Evolutionary conservation across 2,113 vertebrate genomes (phyloP).

Genomic region (Albula goreensis): DNA sequence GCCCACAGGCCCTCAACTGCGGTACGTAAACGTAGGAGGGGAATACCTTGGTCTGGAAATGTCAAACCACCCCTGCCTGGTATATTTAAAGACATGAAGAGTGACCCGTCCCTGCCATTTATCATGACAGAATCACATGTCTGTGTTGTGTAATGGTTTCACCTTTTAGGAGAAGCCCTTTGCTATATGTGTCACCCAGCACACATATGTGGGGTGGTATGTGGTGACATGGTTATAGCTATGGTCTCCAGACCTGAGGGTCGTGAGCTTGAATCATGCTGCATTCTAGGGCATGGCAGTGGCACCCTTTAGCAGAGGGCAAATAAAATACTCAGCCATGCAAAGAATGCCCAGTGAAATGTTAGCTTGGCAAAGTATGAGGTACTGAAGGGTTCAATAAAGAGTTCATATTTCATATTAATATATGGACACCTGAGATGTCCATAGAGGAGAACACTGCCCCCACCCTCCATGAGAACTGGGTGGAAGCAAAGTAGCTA

Average conservation of each 20-base stretch:
- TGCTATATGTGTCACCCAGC: background rate
- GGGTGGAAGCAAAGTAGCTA: background rate
- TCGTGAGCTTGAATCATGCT: background rate
- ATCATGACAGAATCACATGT: constrained; percentile 39
- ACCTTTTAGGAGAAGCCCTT: constrained; percentile 37
- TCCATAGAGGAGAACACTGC: background rate
- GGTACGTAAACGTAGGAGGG: constrained; percentile 19
- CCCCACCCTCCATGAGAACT: background rate
- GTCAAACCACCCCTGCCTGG: constrained; percentile 6
- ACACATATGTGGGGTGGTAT: background rate
- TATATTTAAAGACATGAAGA: constrained; percentile 22
- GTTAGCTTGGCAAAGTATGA: background rate
- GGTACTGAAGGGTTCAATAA: background rate
- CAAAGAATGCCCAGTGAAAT: background rate
- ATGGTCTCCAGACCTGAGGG: background rate
- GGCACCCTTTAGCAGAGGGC: background rate
- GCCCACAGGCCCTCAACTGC: constrained; percentile 19
- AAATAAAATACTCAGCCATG: too few species aligned
- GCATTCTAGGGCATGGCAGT: background rate
- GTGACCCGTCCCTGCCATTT: background rate
- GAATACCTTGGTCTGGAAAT: constrained; percentile 30
- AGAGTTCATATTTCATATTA: background rate
- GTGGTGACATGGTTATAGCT: background rate
- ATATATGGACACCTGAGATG: background rate
- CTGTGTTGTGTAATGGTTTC: constrained; percentile 53